Evolutionary conservation across 92 coral and sea anemone species (phyloP), one percentile per base, ranked within the genome.

Genomic region (Siderastrea siderea): DNA sequence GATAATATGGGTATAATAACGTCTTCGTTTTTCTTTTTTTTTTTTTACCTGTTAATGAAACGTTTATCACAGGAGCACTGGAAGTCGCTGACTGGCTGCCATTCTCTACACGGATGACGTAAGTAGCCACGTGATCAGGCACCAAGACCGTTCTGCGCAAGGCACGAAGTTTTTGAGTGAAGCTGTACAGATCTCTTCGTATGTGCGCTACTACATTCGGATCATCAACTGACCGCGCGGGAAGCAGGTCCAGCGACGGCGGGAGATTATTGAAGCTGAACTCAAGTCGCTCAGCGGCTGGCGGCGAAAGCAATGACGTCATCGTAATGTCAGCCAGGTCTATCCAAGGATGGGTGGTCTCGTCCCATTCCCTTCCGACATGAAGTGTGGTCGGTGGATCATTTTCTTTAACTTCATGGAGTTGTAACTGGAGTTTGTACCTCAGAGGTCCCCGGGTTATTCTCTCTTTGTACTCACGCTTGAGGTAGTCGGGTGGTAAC

Each of bases 321-420:
- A 97, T 83, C 38, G 92, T 93, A 58, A 97, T 94, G 81, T 93
- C 94, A 72, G 98, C 99, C 9, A 97, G 80, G 83, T 97, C 99
- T 5, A 95, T 68, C 99, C 99, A 97, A 1, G 99, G 98, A 77
- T 97, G 98, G 0, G 96, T 86, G 0, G 13, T 71, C 85, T 95
- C 96, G 82, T 95, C 95, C 99, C 99, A 97, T 51, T 65, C 45
- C 14, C 93, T 93, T 44, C 94, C 92, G 45, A 82, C 78, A 13
- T 95, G 94, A 61, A 97, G 88, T 15, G 92, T 85, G 68, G 85
- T 82, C 6, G 93, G 94, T 2, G 96, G 92, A 71, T 97, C 99
- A 47, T 74, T 55, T 7, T 90, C 82, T 16, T 84, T 69, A 68
- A 86, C 86, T 43, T 79, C 83, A 73, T 97, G 99, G 26, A 95